Evolutionary conservation across 2,888 invertebrate genomes (phyloP).

Genomic region (Troides helena): DNA sequence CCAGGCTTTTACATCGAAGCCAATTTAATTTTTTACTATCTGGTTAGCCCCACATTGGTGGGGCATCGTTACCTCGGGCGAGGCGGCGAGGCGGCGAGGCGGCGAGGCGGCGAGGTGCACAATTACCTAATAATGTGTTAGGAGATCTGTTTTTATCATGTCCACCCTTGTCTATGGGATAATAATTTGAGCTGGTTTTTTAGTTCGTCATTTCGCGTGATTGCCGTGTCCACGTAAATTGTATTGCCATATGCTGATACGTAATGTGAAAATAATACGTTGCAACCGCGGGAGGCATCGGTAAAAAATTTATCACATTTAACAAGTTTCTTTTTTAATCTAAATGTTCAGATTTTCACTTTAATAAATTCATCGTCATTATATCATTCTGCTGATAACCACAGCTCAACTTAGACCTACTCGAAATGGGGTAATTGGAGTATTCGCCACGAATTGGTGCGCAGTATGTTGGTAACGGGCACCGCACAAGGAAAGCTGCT

Average conservation of each 20-base stretch:
- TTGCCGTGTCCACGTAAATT: constrained; percentile 43
- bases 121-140: constrained; percentile 81
- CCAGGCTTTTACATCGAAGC: constrained; percentile 34
- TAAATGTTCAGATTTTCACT: background rate
- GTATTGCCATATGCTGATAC: constrained; percentile 22
- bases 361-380: no score
- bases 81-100: constrained; percentile 58
- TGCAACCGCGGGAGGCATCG: background rate
- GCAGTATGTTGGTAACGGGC: no score
- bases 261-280: constrained; percentile 24
- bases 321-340: background rate
- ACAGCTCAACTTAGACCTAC: no score
- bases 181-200: constrained; percentile 75
- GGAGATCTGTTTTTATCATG: constrained; percentile 80
- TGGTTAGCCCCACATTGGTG: constrained; percentile 71
- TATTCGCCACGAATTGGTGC: no score
- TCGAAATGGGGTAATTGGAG: no score
- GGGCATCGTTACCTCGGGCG: constrained; percentile 71
- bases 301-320: background rate
- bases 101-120: constrained; percentile 45
- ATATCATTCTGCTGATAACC: no score
- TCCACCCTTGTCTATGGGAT: constrained; percentile 78
- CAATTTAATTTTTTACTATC: constrained; percentile 63
- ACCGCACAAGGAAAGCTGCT: no score
- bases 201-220: constrained; percentile 65